phyloP scores from a whole-genome alignment of 2,888 invertebrate genomes.

The Serrognathus titanus region DNA sequence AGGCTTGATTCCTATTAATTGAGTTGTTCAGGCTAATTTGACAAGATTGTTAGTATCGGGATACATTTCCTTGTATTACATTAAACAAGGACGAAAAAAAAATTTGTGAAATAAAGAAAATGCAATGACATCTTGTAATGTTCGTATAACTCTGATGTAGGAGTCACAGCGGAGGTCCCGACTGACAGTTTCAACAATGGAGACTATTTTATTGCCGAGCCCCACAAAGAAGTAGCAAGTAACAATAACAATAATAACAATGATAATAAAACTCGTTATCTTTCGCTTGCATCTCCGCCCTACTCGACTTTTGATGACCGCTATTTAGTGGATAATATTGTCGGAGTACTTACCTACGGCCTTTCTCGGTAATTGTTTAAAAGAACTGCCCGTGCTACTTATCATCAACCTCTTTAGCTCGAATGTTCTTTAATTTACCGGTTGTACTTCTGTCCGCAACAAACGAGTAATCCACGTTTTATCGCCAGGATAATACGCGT shows the following conservation, averaged over 20 bases:
- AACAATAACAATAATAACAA: conserved; percentile 40
- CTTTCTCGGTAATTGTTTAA: neutral
- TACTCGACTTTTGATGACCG: conserved; percentile 26
- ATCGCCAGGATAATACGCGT: too few species aligned
- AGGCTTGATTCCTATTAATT: too few species aligned
- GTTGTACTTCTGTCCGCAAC: too few species aligned
- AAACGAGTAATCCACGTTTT: too few species aligned
- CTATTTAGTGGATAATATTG: conserved; percentile 23
- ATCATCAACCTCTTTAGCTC: neutral
- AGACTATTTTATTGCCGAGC: conserved; percentile 36
- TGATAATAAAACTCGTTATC: conserved; percentile 39
- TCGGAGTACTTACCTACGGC: neutral
- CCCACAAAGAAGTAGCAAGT: conserved; percentile 37
- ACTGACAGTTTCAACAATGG: conserved; percentile 36
- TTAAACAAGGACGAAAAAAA: too few species aligned
- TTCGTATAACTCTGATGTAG: conserved; percentile 27
- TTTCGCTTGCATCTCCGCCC: conserved; percentile 25
- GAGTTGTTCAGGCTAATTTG: too few species aligned
- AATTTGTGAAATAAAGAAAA: too few species aligned
- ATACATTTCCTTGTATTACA: too few species aligned
- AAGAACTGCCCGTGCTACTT: neutral
- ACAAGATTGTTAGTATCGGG: too few species aligned
- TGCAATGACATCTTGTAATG: conserved; percentile 1
- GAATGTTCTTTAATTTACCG: neutral
- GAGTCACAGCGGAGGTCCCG: conserved; percentile 31